Evolutionary conservation across 2,888 invertebrate species (phyloP), one percentile per base, ranked within the genome.

Genomic region (Therioaphis trifolii): DNA sequence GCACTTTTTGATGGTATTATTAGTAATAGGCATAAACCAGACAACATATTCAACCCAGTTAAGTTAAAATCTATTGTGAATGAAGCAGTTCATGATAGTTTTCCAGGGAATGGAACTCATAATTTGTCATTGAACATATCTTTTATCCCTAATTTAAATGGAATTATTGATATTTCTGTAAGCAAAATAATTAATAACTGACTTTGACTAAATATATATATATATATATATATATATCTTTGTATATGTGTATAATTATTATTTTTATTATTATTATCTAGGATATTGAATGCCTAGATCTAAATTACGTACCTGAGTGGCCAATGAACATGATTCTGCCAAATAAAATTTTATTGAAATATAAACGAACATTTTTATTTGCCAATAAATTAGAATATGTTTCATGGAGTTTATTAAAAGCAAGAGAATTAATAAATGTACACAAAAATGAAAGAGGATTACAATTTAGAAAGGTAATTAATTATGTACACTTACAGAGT

Each of bases 201-300:
- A 24, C 2, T 40, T 2, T n/a, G 18, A 43, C 27, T 71, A 71
- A 58, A 58, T 24, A 24, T 27, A 15, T 18, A 61, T 12, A 21
- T 63, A 46, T 27, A n/a, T n/a, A n/a, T n/a, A n/a, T n/a, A n/a
- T n/a, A n/a, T n/a, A n/a, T n/a, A n/a, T n/a, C n/a, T n/a, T n/a
- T n/a, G n/a, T n/a, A n/a, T n/a, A n/a, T n/a, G n/a, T n/a, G n/a
- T n/a, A n/a, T n/a, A n/a, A n/a, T n/a, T n/a, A n/a, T n/a, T n/a
- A n/a, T n/a, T n/a, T n/a, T n/a, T n/a, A n/a, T n/a, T n/a, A n/a
- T 27, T 49, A 49, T 61, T 43, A 66, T 52, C 49, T 40, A 82
- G 82, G 82, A 82, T 4, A 27, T 82, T 3, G 82, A 82, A 74
- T 74, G 82, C 74, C 15, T 82, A 24, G 82, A 82, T 63, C n/a